Percentiles rank a stretch among this genome's conserved stretches.
Evolutionary conservation across 1,140 invertebrate genomes (phyloP).

Genomic region (Aporrectodea caliginosa): DNA sequence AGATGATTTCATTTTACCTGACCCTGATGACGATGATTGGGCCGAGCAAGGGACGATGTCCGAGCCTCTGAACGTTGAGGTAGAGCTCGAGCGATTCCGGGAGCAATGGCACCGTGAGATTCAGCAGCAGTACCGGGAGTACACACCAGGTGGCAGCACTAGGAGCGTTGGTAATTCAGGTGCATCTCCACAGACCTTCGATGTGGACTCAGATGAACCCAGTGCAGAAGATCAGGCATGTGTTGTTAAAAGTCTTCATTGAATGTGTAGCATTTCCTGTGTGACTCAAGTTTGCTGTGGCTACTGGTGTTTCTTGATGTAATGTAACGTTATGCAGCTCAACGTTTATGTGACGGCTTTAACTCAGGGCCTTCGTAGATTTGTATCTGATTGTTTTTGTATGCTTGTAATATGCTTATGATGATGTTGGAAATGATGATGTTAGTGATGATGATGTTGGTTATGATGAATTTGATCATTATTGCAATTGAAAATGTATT

Average conservation of each 20-base stretch:
- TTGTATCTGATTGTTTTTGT: neutral
- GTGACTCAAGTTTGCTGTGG: neutral
- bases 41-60: neutral
- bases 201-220: neutral
- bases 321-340: too few species aligned
- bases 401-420: neutral
- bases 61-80: conserved; percentile 16
- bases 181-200: neutral
- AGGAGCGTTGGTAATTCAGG: too few species aligned
- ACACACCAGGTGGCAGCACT: neutral
- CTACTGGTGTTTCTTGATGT: too few species aligned
- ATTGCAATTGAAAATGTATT: too few species aligned
- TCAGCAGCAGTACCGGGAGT: neutral
- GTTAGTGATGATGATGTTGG: too few species aligned
- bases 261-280: neutral
- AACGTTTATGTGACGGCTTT: too few species aligned
- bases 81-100: conserved; percentile 18
- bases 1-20: neutral
- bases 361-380: too few species aligned
- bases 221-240: neutral
- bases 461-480: too few species aligned
- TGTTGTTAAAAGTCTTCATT: neutral
- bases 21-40: neutral
- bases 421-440: too few species aligned
- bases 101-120: conserved; percentile 18